Evolutionary conservation across 2,888 invertebrate species (phyloP), one percentile per base, ranked within the genome.

Genomic region (Campoplex capitator): DNA sequence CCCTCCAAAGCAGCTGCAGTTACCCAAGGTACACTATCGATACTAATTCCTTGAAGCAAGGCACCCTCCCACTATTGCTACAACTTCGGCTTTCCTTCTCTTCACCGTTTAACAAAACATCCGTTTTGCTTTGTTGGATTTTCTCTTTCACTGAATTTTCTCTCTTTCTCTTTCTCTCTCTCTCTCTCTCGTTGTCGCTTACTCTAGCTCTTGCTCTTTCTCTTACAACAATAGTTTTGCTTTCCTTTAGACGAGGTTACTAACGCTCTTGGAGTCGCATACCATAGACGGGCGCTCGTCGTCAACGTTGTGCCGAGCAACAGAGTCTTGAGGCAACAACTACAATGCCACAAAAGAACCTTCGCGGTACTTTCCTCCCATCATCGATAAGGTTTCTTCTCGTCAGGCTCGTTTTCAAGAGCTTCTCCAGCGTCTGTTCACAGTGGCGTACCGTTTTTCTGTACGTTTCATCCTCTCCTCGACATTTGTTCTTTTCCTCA

Each of bases 1-100:
- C 79, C 88, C 85, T 77, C 85, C 88, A 88, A 88, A 89, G 84
- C 88, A 85, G 88, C 84, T 75, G 67, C 84, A 86, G 85, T 85
- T 83, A 84, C 74, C 84, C 77, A 58, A 76, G 83, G 88, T 86
- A 77, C 76, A 80, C 88, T 88, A 88, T 89, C 88, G 88, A 88
- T 88, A 88, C 88, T 89, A 89, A 89, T 88, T 89, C 88, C 87
- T 74, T 78, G 77, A 70, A 74, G 81, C 68, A 51, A 45, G 45
- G 58, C 67, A 81, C 58, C 48, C 77, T 81, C 45, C 54, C n/a
- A 51, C 84, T 75, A 81, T 78, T 75, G 78, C 70, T 67, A 70
- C 51, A 74, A 45, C 74, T 70, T 65, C 78, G 68, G 45, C 77
- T 58, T 62, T 75, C 54, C 81, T 76, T 62, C 54, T 70, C 76